Evolutionary conservation across 2,113 vertebrate genomes (phyloP).

Genomic region (Terrapene triunguis): DNA sequence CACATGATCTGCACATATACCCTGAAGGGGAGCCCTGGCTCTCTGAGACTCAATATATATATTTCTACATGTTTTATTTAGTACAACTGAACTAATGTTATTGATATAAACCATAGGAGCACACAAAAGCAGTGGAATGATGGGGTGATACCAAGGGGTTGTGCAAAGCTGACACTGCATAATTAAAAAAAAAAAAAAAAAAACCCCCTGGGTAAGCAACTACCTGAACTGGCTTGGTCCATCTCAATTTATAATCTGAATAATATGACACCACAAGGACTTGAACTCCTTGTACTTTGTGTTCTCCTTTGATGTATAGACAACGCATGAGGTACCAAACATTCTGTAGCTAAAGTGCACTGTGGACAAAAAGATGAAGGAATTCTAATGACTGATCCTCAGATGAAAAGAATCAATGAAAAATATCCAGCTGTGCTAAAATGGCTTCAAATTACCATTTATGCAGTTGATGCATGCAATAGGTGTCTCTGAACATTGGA

Average conservation of each 20-base stretch:
- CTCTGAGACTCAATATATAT: neutral
- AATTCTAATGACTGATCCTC: conserved; percentile 68
- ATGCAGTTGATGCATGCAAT: conserved; percentile 51
- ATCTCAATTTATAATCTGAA: conserved; percentile 39
- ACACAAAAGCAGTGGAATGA: conserved; percentile 49
- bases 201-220: neutral
- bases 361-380: conserved; percentile 47
- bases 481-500: conserved; percentile 59
- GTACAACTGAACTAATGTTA: neutral
- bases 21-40: neutral
- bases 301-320: conserved; percentile 51
- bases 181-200: neutral
- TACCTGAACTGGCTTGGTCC: neutral
- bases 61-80: neutral
- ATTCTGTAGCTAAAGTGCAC: conserved; percentile 31
- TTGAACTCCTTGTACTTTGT: conserved; percentile 38
- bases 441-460: conserved; percentile 68
- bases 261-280: conserved; percentile 40
- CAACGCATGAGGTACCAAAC: neutral
- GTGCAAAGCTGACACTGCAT: conserved; percentile 22
- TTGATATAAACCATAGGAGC: conserved; percentile 15
- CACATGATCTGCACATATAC: neutral
- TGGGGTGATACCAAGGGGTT: neutral
- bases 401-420: conserved; percentile 73
- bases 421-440: conserved; percentile 73